A percentile compares a stretch with the other conserved stretches of the same genome.
These are phyloP conservation scores for Bruchidius siliquastri DNA, from an alignment of 2,888 invertebrate species.

Conservation along the genomic window DNA sequence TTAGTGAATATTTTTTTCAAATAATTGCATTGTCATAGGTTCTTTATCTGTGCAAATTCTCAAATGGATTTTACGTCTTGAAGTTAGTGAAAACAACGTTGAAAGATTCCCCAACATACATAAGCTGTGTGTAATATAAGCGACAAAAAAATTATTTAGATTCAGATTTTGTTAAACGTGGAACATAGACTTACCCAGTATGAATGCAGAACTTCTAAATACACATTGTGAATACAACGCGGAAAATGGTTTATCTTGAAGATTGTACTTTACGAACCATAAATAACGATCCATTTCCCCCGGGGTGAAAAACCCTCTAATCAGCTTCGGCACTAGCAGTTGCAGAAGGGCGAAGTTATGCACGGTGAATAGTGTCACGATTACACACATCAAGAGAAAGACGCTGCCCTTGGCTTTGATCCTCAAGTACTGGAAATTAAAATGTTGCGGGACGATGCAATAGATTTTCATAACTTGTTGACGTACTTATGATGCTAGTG, in stretches of 20 bases:
- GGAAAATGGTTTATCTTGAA: not conserved
- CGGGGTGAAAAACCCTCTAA: constrained; percentile 7
- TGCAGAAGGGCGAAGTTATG: constrained; percentile 18
- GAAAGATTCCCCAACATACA: too few relatives aligned
- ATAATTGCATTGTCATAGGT: too few relatives aligned
- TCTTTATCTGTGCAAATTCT: too few relatives aligned
- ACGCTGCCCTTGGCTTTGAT: not conserved
- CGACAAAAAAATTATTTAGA: too few relatives aligned
- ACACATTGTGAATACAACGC: not conserved
- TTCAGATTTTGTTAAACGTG: too few relatives aligned
- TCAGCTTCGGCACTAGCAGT: constrained; percentile 13
- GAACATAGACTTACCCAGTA: not conserved
- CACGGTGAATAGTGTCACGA: constrained; percentile 4
- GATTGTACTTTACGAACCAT: not conserved
- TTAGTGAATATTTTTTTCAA: too few relatives aligned
- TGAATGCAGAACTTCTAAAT: constrained; percentile 1
- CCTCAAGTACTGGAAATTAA: not conserved
- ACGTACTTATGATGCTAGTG: too few relatives aligned
- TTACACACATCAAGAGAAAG: constrained; percentile 1
- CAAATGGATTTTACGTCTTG: too few relatives aligned
- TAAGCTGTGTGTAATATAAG: too few relatives aligned
- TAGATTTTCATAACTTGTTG: too few relatives aligned
- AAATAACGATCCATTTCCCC: not conserved
- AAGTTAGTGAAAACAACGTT: too few relatives aligned
- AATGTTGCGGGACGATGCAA: too few relatives aligned